These are phyloP conservation scores for Poecilia wingei DNA, from an alignment of 2,797 vertebrate genomes.

Conservation along the genomic window DNA sequence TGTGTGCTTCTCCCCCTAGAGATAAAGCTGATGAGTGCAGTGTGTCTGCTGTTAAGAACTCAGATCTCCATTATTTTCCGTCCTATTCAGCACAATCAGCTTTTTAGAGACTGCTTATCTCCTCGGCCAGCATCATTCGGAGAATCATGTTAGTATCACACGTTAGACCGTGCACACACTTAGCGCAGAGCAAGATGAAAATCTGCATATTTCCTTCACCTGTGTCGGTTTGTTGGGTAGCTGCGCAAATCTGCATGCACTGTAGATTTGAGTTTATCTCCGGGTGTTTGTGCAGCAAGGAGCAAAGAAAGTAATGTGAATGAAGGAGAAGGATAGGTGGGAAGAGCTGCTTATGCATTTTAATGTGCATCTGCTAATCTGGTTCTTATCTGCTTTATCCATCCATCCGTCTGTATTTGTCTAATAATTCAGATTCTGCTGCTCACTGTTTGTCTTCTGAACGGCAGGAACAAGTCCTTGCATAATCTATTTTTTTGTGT, in stretches of 20 bases:
- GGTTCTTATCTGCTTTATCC: constrained; percentile 74
- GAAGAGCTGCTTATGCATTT: constrained; percentile 72
- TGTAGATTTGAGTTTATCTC: constrained; percentile 55
- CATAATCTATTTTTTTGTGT: constrained; percentile 49
- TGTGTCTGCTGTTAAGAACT: constrained; percentile 45
- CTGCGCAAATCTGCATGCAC: constrained; percentile 44
- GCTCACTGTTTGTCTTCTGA: constrained; percentile 65
- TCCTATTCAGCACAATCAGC: constrained; percentile 50
- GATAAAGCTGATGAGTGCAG: constrained; percentile 34
- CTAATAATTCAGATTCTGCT: constrained; percentile 75
- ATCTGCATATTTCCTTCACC: constrained; percentile 35
- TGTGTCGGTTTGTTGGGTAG: constrained; percentile 44
- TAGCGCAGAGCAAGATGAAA: constrained; percentile 48
- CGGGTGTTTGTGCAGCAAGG: constrained; percentile 45
- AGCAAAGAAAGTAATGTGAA: constrained; percentile 39
- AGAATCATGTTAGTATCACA: constrained; percentile 51
- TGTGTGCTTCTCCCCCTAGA: constrained; percentile 29
- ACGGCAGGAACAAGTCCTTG: constrained; percentile 42
- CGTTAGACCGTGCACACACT: constrained; percentile 42
- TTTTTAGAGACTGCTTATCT: constrained; percentile 47
- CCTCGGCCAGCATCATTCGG: constrained; percentile 42
- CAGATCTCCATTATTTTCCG: constrained; percentile 48
- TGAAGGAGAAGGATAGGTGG: constrained; percentile 50
- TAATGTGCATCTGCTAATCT: constrained; percentile 77
- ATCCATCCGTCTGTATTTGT: constrained; percentile 77